These are phyloP conservation scores for Novumbra hubbsi DNA, from an alignment of 2,797 vertebrate genomes.

Conservation along the genomic window DNA sequence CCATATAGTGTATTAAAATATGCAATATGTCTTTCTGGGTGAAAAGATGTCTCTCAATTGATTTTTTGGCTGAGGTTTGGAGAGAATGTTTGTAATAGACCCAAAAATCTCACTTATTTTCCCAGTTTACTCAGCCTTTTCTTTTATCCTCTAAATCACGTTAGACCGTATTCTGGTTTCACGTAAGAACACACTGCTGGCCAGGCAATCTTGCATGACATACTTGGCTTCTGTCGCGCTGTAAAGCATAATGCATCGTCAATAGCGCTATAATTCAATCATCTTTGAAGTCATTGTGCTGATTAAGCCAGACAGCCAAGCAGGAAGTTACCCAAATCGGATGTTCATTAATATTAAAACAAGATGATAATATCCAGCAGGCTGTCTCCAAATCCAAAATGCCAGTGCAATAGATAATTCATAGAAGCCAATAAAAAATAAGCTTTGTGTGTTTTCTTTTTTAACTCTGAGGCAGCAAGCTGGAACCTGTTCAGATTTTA, in stretches of 20 bases:
- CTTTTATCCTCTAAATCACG: too few species aligned
- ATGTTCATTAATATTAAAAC: background rate
- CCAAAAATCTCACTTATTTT: too few species aligned
- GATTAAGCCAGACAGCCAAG: background rate
- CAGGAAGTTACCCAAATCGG: background rate
- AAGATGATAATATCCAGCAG: background rate
- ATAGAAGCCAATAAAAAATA: background rate
- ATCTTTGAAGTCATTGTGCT: background rate
- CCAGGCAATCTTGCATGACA: background rate
- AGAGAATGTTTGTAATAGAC: too few species aligned
- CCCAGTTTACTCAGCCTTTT: too few species aligned
- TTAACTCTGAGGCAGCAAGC: conserved; percentile 12
- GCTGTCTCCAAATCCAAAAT: background rate
- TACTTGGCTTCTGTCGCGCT: background rate
- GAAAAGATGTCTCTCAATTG: too few species aligned
- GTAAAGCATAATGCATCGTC: background rate
- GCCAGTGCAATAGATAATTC: background rate
- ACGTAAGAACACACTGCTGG: too few species aligned
- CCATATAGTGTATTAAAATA: too few species aligned
- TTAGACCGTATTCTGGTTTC: too few species aligned
- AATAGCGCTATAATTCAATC: background rate
- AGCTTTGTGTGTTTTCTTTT: background rate
- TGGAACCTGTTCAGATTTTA: conserved; percentile 33
- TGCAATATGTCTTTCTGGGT: too few species aligned
- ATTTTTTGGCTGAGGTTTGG: too few species aligned